Evolutionary conservation across 2,888 invertebrate genomes (phyloP).

Genomic region (Rhimphoctona megacephalus): DNA sequence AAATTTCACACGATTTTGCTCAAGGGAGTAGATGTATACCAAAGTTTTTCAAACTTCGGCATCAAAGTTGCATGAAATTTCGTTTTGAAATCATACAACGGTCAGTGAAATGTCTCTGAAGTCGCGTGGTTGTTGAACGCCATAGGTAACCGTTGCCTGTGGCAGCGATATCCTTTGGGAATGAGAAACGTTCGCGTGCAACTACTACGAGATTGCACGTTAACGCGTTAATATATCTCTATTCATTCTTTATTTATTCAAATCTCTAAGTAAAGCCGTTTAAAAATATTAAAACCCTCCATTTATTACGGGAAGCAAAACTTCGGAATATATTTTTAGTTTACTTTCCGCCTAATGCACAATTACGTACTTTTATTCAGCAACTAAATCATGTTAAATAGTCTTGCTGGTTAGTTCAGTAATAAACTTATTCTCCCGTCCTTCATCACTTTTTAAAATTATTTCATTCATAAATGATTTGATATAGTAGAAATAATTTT

Average conservation of each 20-base stretch:
- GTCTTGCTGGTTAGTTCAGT: background rate
- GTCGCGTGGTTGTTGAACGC: slow-evolving; percentile 23
- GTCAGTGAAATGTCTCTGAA: slow-evolving; percentile 46
- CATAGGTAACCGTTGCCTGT: slow-evolving; percentile 31
- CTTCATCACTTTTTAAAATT: background rate
- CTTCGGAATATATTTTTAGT: too few species aligned
- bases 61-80: slow-evolving; percentile 45
- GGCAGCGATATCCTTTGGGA: slow-evolving; percentile 44
- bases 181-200: slow-evolving; percentile 36
- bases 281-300: background rate
- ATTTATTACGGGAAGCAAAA: background rate
- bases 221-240: background rate
- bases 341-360: too few species aligned
- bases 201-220: slow-evolving; percentile 30
- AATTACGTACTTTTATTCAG: too few species aligned
- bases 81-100: slow-evolving; percentile 45
- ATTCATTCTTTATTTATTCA: background rate
- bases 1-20: background rate
- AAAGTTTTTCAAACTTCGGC: slow-evolving; percentile 29
- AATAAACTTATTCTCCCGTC: too few species aligned
- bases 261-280: background rate
- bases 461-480: background rate
- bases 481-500: background rate
- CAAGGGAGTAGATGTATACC: background rate
- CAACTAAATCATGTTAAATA: background rate